phyloP scores from a whole-genome alignment of 2,113 vertebrate species.

The Silurus asotus region DNA sequence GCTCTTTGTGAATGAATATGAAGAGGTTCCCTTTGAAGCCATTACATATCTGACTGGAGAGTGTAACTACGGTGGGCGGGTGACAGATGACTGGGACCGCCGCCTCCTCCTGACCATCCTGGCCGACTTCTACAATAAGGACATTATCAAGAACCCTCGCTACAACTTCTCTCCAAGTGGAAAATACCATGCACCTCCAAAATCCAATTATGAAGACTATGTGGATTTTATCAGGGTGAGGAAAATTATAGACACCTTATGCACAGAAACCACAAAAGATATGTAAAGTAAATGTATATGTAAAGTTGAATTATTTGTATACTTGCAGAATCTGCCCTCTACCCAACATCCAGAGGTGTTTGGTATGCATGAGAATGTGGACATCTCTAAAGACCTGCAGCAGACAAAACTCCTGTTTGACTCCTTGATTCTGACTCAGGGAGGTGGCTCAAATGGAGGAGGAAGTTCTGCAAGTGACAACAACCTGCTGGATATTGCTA shows the following conservation, averaged over 20 bases:
- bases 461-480: conserved; percentile 78
- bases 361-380: conserved; percentile 96
- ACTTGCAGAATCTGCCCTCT: conserved; percentile 80
- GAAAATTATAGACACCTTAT: not conserved
- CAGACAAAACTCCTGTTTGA: conserved; percentile 90
- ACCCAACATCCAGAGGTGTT: conserved; percentile 91
- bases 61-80: conserved; percentile 95
- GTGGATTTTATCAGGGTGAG: conserved; percentile 90
- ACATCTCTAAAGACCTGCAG: conserved; percentile 96
- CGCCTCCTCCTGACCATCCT: conserved; percentile 90
- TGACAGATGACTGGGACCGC: conserved; percentile 96
- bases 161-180: conserved; percentile 89
- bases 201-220: conserved; percentile 85
- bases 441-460: conserved; percentile 79
- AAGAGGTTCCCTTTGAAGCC: conserved; percentile 89
- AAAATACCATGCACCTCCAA: conserved; percentile 84
- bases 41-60: conserved; percentile 93
- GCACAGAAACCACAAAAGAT: not conserved
- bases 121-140: conserved; percentile 86
- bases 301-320: not conserved
- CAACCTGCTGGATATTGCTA: conserved; percentile 84
- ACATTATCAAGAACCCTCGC: conserved; percentile 77
- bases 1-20: conserved; percentile 92
- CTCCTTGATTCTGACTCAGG: conserved; percentile 89
- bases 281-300: not conserved